Evolutionary conservation across 2,113 vertebrate species (phyloP).

Genomic region (Spermophilus dauricus): DNA sequence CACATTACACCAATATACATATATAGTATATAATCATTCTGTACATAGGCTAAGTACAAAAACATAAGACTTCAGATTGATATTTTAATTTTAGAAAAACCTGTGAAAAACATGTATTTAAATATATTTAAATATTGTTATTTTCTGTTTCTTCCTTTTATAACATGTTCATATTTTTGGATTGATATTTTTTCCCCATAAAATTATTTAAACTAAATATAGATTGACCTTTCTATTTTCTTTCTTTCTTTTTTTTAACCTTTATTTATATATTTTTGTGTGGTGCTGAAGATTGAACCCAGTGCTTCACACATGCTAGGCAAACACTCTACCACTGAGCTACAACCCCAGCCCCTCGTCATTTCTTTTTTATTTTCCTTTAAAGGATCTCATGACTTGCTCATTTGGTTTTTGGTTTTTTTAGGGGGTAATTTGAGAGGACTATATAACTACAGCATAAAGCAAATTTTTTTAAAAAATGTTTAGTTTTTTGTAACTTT

Average conservation of each 20-base stretch:
- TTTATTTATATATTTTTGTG: too few relatives aligned
- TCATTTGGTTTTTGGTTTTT: background rate
- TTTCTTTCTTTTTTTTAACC: background rate
- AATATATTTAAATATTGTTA: background rate
- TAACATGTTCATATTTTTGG: background rate
- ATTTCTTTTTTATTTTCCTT: background rate
- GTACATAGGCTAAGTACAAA: slow-evolving; percentile 8
- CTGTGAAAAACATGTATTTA: background rate
- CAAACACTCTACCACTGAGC: too few relatives aligned
- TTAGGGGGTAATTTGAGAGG: background rate
- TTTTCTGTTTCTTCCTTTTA: background rate
- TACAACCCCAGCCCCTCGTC: background rate
- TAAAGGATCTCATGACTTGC: background rate
- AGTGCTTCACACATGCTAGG: too few relatives aligned
- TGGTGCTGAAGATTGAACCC: too few relatives aligned
- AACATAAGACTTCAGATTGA: background rate
- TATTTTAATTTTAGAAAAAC: background rate
- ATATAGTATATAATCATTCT: background rate
- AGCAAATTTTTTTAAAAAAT: background rate
- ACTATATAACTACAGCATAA: background rate
- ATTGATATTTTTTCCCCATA: background rate
- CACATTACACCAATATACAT: background rate
- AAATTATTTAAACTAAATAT: background rate
- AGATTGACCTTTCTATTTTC: background rate
- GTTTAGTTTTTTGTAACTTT: background rate